Evolutionary conservation across 2,113 vertebrate species (phyloP).

Genomic region (Climacteris rufus): DNA sequence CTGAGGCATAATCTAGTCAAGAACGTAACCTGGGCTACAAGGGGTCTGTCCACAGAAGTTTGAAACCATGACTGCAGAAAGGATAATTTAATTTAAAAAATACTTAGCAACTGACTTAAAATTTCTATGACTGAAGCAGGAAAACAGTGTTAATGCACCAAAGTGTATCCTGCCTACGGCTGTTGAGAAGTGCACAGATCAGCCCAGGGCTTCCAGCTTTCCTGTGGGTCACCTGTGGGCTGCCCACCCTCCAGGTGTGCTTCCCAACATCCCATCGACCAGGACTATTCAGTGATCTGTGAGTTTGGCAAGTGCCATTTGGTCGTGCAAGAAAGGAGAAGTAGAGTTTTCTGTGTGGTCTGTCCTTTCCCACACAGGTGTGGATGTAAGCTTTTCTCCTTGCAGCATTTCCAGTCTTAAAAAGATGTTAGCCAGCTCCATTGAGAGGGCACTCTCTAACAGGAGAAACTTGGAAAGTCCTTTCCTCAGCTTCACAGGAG

Average conservation of each 20-base stretch:
- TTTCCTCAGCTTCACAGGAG: background rate
- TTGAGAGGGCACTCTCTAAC: background rate
- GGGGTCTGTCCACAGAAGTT: background rate
- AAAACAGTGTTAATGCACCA: background rate
- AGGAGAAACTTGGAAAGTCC: background rate
- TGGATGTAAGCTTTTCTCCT: background rate
- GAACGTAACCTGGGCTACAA: background rate
- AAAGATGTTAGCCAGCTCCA: background rate
- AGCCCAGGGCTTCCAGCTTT: background rate
- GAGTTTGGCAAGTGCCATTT: background rate
- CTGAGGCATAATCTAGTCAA: background rate
- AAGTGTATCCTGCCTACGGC: background rate
- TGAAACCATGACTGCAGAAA: background rate
- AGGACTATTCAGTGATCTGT: fast-evolving
- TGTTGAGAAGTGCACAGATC: background rate
- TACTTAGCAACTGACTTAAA: background rate
- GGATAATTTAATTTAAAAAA: background rate
- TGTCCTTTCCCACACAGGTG: background rate
- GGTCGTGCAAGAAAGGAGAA: background rate
- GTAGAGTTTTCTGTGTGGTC: background rate
- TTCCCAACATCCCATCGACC: fast-evolving
- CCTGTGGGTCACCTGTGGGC: fast-evolving
- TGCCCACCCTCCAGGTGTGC: background rate
- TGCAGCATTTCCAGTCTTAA: background rate
- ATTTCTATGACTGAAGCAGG: background rate